Conservation (phyloP, 2,113 vertebrate species). For the Lampris incognitus region DNA sequence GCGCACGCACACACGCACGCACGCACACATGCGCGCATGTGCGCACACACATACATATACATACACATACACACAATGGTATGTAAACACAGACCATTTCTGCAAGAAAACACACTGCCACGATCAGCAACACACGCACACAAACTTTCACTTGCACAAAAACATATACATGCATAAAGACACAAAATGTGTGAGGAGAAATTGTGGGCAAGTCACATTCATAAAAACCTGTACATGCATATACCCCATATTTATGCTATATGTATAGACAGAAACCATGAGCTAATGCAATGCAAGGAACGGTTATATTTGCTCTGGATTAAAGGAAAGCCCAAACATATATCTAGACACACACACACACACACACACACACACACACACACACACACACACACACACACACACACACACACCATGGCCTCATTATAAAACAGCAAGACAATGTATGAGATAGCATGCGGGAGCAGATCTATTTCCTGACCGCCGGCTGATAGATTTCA, state of each 20-base stretch:
- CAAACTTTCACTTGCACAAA: neutral
- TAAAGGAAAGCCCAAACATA: neutral
- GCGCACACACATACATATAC: neutral
- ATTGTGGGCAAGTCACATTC: conserved; percentile 22
- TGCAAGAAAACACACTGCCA: too few relatives aligned
- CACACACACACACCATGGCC: neutral
- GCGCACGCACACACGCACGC: conserved; percentile 27
- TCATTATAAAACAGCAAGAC: neutral
- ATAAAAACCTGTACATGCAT: conserved; percentile 18
- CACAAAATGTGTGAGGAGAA: conserved; percentile 46
- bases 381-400: neutral
- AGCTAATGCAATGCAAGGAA: neutral
- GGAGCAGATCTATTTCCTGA: neutral
- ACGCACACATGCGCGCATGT: neutral
- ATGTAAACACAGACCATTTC: too few relatives aligned
- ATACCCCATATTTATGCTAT: neutral
- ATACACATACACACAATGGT: conserved; percentile 23
- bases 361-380: neutral
- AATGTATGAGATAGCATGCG: neutral
- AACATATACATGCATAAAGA: neutral
- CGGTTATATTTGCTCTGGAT: neutral
- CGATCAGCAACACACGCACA: neutral
- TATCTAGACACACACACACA: neutral
- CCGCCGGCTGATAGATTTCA: neutral
- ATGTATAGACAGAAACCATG: neutral